These are phyloP conservation scores for Ptychodera flava DNA, from an alignment of 35 echinoderm and acorn worm species.

Conservation along the genomic window DNA sequence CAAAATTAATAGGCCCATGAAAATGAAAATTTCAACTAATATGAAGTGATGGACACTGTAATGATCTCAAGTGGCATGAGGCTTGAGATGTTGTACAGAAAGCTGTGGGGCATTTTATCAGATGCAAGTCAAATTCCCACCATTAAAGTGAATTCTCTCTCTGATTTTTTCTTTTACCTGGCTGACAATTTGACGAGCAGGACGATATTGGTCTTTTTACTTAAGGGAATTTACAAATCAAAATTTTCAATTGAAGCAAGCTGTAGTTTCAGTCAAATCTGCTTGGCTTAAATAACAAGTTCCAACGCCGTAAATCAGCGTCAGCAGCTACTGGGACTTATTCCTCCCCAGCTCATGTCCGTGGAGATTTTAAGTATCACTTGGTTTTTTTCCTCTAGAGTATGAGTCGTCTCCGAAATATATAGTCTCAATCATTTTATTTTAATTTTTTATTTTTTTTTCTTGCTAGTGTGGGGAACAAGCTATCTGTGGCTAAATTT, in stretches of 20 bases:
- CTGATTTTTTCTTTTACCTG: not conserved
- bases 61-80: too few relatives aligned
- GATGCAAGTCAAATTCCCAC: not conserved
- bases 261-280: not conserved
- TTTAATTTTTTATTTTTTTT: too few relatives aligned
- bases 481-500: too few relatives aligned
- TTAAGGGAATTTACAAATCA: not conserved
- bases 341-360: not conserved
- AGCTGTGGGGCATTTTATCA: not conserved
- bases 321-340: not conserved
- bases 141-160: not conserved
- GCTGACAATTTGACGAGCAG: not conserved
- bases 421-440: too few relatives aligned
- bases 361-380: too few relatives aligned
- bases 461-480: too few relatives aligned
- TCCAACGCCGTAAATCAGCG: not conserved
- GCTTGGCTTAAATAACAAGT: not conserved
- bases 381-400: too few relatives aligned
- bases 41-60: too few relatives aligned
- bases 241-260: not conserved
- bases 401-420: too few relatives aligned
- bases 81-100: not conserved
- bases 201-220: not conserved
- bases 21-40: too few relatives aligned
- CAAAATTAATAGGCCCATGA: too few relatives aligned